Evolutionary conservation across 2,113 vertebrate species (phyloP).

Genomic region (Gallinago jamesoni): DNA sequence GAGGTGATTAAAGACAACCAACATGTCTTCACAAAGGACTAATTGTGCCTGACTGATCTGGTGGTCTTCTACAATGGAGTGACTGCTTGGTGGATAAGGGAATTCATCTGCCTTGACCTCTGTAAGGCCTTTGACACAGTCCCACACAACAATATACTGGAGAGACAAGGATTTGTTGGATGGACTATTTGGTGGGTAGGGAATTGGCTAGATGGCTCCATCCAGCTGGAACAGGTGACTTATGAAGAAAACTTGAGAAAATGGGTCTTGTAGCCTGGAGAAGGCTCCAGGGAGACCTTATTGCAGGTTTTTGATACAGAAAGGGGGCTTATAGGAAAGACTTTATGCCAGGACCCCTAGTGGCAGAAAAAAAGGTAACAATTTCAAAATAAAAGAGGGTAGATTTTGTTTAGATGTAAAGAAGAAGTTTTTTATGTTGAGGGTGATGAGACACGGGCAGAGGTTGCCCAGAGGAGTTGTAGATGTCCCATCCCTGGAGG

Average conservation of each 20-base stretch:
- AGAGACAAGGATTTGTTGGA: not conserved
- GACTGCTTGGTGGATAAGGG: not conserved
- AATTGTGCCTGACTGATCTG: not conserved
- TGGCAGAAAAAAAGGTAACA: not conserved
- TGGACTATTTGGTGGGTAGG: accelerated
- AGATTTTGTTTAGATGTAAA: not conserved
- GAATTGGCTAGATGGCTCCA: not conserved
- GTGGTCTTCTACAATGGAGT: not conserved
- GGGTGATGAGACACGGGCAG: no score
- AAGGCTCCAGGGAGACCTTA: not conserved
- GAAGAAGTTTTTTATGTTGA: not conserved
- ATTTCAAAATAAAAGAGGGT: not conserved
- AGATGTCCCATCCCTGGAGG: not conserved
- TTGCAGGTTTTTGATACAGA: not conserved
- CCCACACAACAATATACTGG: not conserved
- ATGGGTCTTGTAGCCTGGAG: not conserved
- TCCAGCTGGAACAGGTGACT: not conserved
- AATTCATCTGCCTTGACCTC: not conserved
- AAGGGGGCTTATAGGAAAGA: not conserved
- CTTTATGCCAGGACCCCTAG: not conserved
- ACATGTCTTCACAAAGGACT: not conserved
- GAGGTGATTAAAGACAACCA: not conserved
- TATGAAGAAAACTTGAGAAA: not conserved
- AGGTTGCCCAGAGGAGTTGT: not conserved
- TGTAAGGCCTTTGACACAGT: not conserved